phyloP scores from a whole-genome alignment of 2,113 vertebrate species.

The Pseudolaguvia tuberculata region DNA sequence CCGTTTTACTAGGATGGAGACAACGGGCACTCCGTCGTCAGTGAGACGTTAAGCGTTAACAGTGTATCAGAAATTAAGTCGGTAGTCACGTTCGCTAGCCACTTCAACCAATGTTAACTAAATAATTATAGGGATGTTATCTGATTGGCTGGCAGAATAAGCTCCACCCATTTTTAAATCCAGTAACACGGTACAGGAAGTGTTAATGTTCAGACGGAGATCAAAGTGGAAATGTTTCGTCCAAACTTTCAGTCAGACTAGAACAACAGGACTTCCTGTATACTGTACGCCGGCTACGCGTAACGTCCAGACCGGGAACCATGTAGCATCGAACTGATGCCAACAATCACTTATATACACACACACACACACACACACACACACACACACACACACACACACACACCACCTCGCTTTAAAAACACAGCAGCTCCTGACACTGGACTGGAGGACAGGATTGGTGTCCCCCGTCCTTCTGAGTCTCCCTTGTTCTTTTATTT shows the following conservation, averaged over 20 bases:
- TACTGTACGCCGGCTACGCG: constrained; percentile 23
- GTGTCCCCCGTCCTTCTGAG: constrained; percentile 13
- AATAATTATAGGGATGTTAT: background rate
- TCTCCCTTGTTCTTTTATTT: constrained; percentile 17
- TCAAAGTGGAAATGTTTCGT: constrained; percentile 19
- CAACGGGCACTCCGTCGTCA: too few species aligned
- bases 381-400: constrained; percentile 26
- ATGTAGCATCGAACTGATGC: constrained; percentile 30
- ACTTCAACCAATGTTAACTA: background rate
- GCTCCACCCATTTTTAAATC: background rate
- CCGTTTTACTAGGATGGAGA: too few species aligned
- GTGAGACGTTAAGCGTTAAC: too few species aligned
- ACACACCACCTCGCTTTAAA: constrained; percentile 13
- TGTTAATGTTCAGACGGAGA: constrained; percentile 10
- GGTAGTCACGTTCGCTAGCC: background rate
- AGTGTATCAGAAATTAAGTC: background rate
- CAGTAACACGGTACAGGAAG: background rate
- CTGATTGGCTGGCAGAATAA: background rate
- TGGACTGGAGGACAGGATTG: constrained; percentile 5
- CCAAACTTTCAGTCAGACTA: background rate
- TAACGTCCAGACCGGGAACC: constrained; percentile 29
- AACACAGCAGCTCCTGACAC: constrained; percentile 20
- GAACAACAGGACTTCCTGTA: constrained; percentile 6
- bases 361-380: constrained; percentile 24
- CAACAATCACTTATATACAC: constrained; percentile 40